Evolutionary conservation across 2,888 invertebrate genomes (phyloP), one percentile per base, ranked within the genome.

Genomic region (Xanthia togata): DNA sequence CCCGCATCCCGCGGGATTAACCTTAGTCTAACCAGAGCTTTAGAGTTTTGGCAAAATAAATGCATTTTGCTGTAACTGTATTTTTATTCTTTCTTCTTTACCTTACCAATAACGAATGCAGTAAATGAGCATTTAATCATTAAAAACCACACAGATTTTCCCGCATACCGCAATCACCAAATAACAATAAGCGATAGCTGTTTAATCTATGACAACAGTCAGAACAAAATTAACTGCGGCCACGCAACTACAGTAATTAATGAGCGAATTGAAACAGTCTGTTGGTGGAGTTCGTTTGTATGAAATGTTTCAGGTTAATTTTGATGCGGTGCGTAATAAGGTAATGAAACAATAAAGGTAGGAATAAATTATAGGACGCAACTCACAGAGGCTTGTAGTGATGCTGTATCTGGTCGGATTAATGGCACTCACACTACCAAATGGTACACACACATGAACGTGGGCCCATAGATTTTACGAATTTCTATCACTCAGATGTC

Each of bases 221-320:
- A 20, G 76, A 79, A 85, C 83, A 72, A 83, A 81, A 83, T 83
- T 81, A 85, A 85, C 76, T 83, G 83, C 73, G 72, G 77, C 73
- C 65, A 79, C 72, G 64, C 64, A 76, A 69, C 73, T 74, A 44
- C 68, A 57, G 73, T 85, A 85, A 85, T 79, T 83, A 78, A 81
- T 81, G 73, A 81, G 67, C 23, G 68, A 77, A 85, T 83, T 77
- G 73, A 81, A 77, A 78, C 69, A 86, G 63, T 62, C 35, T 53
- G 62, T 63, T 11, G 31, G 64, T 53, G 41, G 67, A 64, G 62
- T 59, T 79, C 65, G 65, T 64, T 41, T 69, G 44, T 69, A 62
- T 76, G 62, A 67, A 70, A 55, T 41, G 67, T 65, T 80, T 55
- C 64, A 26, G 55, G 67, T 71, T 71, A 63, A 79, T 79, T 79